Base-by-base conservation (phyloP, 2,888 invertebrate genomes). In the Vanessa cardui region DNA sequence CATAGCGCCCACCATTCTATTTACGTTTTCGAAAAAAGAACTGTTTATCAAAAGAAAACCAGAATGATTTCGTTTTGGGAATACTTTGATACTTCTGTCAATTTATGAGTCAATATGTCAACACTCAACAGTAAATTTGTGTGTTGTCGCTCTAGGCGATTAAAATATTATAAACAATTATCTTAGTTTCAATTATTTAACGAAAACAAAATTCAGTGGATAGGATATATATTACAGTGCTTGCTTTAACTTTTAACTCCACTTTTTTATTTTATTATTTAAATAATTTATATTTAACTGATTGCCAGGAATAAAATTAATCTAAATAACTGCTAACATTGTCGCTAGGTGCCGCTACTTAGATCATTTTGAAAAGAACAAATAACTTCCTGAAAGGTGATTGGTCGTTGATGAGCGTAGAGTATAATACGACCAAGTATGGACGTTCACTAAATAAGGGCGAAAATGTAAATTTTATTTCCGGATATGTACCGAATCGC, bases 1-100 rank as follows among this genome's bases (percentile, higher is more conserved):
- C 92, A 92, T 91, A 74, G 91, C 92, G 90, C 92, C 92, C 88
- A 92, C 92, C 92, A 92, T 92, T 88, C 85, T 92, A 84, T 86
- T 86, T 76, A 75, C 74, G 81, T 85, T 86, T 90, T 90, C 86
- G 83, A 89, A 91, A 91, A 87, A 83, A 78, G 89, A 89, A 90
- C 82, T 88, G 81, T 87, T 86, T 85, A 84, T 77, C 78, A 87
- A 90, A 88, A 85, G 78, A 84, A 88, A 90, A 89, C 85, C 90
- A 89, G 89, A 80, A 83, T 83, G 87, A 84, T 80, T 82, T 82
- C 80, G 81, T 76, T 83, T 78, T 80, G 74, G 77, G 76, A 82
- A 81, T 80, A 78, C 26, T 26, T 26, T 26, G 26, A 26, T 26
- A 26, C 78, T 79, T 74, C 80, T 80, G 77, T 76, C 79, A 76